These are phyloP conservation scores for Schizopygopsis malacanthus DNA, from an alignment of 2,797 vertebrate genomes.

Conservation along the genomic window DNA sequence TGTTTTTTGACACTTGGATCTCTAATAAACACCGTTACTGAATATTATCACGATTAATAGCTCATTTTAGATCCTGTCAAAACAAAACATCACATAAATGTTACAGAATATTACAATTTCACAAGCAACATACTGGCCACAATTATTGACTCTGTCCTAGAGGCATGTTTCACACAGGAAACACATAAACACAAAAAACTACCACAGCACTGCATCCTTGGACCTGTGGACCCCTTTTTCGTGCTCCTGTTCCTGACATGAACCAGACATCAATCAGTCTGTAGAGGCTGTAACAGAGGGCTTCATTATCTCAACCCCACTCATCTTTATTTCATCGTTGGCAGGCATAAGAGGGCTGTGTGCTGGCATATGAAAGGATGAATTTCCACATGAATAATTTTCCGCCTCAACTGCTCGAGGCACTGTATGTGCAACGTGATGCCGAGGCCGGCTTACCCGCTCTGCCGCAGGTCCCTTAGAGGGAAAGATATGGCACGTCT, in stretches of 20 bases:
- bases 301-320: constrained; percentile 67
- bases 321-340: constrained; percentile 78
- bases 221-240: neutral
- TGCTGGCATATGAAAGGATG: constrained; percentile 73
- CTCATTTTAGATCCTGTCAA: neutral
- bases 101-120: neutral
- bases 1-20: neutral
- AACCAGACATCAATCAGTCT: constrained; percentile 63
- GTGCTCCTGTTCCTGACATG: neutral
- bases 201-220: neutral
- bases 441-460: neutral
- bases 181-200: constrained; percentile 6
- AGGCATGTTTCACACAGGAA: constrained; percentile 4
- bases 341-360: constrained; percentile 62
- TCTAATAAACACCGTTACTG: neutral
- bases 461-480: neutral
- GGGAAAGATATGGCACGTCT: neutral
- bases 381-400: constrained; percentile 79
- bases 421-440: constrained; percentile 37
- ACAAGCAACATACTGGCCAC: constrained; percentile 24
- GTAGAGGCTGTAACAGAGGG: constrained; percentile 51
- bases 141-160: constrained; percentile 13
- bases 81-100: neutral
- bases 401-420: constrained; percentile 58
- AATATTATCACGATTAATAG: neutral